A percentile compares a stretch with the other conserved stretches of the same genome.
Evolutionary conservation across 53 echinoderm and acorn worm genomes (phyloP).

Genomic region (Paracentrotus lividus): DNA sequence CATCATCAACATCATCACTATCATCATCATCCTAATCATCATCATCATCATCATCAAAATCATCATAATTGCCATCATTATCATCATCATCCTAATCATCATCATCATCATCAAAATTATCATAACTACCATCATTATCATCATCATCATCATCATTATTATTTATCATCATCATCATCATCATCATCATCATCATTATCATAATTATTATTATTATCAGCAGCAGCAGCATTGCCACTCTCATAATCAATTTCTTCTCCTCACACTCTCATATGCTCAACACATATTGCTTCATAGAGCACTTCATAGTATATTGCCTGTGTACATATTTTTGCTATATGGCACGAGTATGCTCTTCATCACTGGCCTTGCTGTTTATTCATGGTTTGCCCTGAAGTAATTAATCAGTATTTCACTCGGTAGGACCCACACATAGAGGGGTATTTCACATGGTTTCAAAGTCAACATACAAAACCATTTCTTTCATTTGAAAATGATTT

Average conservation of each 20-base stretch:
- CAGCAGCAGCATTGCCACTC: neutral
- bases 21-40: slow-evolving; percentile 21
- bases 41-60: slow-evolving; percentile 35
- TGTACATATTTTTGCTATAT: neutral
- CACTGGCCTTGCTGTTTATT: neutral
- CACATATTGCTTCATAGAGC: neutral
- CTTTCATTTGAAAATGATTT: neutral
- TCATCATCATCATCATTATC: slow-evolving; percentile 36
- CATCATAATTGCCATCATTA: slow-evolving; percentile 3
- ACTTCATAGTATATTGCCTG: neutral
- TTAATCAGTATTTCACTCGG: neutral
- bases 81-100: neutral
- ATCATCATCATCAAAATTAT: neutral
- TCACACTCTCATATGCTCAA: neutral
- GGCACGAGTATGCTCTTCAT: neutral
- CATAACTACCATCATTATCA: slow-evolving; percentile 14
- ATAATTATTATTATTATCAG: slow-evolving; percentile 31
- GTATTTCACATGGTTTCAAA: neutral
- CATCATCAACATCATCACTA: neutral
- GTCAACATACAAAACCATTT: neutral
- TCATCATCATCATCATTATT: neutral
- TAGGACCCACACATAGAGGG: neutral
- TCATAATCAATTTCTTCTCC: neutral
- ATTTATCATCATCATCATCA: slow-evolving; percentile 5
- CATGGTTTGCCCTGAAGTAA: neutral